These are phyloP conservation scores for Epicampocera succincta DNA, from an alignment of 2,888 invertebrate genomes.

Conservation along the genomic window DNA sequence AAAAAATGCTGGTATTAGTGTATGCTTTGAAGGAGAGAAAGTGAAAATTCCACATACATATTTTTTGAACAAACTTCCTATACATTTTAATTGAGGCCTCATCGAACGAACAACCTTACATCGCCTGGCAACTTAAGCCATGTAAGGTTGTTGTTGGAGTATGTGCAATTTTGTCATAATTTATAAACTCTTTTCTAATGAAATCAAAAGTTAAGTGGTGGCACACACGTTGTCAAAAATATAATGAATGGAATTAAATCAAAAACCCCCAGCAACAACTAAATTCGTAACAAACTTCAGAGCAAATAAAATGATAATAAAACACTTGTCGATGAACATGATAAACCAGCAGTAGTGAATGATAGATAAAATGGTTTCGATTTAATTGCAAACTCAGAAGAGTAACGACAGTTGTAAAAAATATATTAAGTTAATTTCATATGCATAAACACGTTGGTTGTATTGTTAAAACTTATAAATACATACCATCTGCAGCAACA, in stretches of 20 bases:
- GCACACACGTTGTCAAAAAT: conserved; percentile 32
- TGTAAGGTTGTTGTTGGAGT: not conserved
- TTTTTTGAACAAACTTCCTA: too few species aligned
- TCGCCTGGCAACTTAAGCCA: too few species aligned
- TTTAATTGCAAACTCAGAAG: conserved; percentile 61
- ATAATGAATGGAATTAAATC: conserved; percentile 60
- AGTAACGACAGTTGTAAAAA: conserved; percentile 1
- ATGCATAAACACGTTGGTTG: conserved; percentile 60
- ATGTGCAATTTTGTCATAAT: not conserved
- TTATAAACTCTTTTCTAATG: conserved; percentile 27
- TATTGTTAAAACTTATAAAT: conserved; percentile 22
- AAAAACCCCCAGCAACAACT: conserved; percentile 22
- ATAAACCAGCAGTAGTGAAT: conserved; percentile 21
- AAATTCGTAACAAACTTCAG: not conserved
- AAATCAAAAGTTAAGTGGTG: conserved; percentile 48
- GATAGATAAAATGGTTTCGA: conserved; percentile 53
- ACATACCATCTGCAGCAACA: too few species aligned
- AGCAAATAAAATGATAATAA: conserved; percentile 27
- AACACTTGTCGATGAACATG: conserved; percentile 45
- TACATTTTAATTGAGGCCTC: too few species aligned
- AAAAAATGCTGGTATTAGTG: too few species aligned
- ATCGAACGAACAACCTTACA: too few species aligned
- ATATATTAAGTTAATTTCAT: conserved; percentile 44
- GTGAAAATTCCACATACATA: too few species aligned
- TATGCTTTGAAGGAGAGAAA: too few species aligned